Conservation (phyloP, 2,797 vertebrate genomes). For the Miichthys miiuy region DNA sequence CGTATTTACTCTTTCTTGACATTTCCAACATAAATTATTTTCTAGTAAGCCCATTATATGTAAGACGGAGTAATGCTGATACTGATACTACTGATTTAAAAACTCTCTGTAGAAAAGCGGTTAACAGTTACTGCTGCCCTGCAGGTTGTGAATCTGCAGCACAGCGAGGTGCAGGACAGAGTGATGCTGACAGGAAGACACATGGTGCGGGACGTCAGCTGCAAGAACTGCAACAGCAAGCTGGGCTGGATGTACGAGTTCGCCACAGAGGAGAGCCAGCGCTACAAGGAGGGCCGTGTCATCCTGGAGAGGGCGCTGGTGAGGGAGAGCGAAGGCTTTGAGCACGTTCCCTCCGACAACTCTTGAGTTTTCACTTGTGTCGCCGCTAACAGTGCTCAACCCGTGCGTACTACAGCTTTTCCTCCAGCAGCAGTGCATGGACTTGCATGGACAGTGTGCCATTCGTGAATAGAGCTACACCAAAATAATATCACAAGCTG, state of each 20-base stretch:
- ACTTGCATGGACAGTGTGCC: slow-evolving; percentile 52
- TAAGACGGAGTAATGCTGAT: no score
- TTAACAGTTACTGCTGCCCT: background rate
- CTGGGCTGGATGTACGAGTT: slow-evolving; percentile 99
- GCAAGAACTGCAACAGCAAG: slow-evolving; percentile 99
- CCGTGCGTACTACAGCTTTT: slow-evolving; percentile 35
- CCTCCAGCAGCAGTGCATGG: slow-evolving; percentile 52
- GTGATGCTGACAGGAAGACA: slow-evolving; percentile 98
- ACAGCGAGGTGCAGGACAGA: slow-evolving; percentile 97
- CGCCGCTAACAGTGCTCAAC: background rate
- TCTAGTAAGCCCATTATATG: no score
- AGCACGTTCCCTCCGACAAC: slow-evolving; percentile 93
- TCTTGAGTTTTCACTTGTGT: slow-evolving; percentile 83
- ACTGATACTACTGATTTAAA: background rate
- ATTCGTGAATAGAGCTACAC: slow-evolving; percentile 56
- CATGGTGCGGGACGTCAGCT: slow-evolving; percentile 98
- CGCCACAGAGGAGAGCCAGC: slow-evolving; percentile 97
- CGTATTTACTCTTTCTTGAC: no score
- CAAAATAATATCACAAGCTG: slow-evolving; percentile 46
- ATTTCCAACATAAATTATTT: no score
- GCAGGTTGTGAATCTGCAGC: slow-evolving; percentile 97
- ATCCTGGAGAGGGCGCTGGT: slow-evolving; percentile 97
- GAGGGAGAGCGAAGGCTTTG: slow-evolving; percentile 97
- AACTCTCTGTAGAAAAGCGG: slow-evolving; percentile 1
- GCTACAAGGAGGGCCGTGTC: slow-evolving; percentile 97